Percentiles rank a stretch among this genome's conserved stretches.
phyloP scores from a whole-genome alignment of 2,113 vertebrate genomes.

The Xiphorhynchus elegans region DNA sequence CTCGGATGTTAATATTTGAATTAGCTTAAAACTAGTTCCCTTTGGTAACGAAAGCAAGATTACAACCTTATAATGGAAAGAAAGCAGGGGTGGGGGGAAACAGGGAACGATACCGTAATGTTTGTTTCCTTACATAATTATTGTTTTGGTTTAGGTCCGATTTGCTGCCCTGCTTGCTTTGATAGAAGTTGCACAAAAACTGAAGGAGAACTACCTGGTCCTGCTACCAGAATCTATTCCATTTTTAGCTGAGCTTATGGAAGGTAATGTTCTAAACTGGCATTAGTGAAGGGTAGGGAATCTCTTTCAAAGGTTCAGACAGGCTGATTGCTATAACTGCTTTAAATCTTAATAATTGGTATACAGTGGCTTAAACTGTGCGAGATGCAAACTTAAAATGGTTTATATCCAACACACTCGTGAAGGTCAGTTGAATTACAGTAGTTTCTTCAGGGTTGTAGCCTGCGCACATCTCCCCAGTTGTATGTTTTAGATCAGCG shows the following conservation, averaged over 20 bases:
- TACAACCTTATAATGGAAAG: not conserved
- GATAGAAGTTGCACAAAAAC: constrained; percentile 85
- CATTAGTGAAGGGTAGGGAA: not conserved
- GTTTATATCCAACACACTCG: not conserved
- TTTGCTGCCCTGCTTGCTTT: constrained; percentile 89
- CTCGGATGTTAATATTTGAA: not conserved
- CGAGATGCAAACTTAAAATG: not conserved
- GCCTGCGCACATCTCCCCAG: not conserved
- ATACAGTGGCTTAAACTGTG: not conserved
- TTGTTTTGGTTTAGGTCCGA: constrained; percentile 80
- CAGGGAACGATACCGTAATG: not conserved
- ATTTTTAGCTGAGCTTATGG: constrained; percentile 97
- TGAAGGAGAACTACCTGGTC: constrained; percentile 92
- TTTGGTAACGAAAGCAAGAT: not conserved
- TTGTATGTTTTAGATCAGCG: not conserved
- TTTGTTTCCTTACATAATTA: not conserved
- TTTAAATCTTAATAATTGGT: not conserved
- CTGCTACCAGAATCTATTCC: constrained; percentile 95
- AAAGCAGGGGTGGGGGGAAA: not conserved
- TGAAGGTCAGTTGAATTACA: not conserved
- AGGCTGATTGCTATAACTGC: not conserved
- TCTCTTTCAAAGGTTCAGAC: not conserved
- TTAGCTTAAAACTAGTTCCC: not conserved
- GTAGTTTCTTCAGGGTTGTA: not conserved
- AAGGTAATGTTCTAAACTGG: constrained; percentile 79